Percentiles rank a stretch among this genome's conserved stretches.
These are phyloP conservation scores for Melanotaenia boesemani DNA, from an alignment of 2,797 vertebrate species.

Conservation along the genomic window DNA sequence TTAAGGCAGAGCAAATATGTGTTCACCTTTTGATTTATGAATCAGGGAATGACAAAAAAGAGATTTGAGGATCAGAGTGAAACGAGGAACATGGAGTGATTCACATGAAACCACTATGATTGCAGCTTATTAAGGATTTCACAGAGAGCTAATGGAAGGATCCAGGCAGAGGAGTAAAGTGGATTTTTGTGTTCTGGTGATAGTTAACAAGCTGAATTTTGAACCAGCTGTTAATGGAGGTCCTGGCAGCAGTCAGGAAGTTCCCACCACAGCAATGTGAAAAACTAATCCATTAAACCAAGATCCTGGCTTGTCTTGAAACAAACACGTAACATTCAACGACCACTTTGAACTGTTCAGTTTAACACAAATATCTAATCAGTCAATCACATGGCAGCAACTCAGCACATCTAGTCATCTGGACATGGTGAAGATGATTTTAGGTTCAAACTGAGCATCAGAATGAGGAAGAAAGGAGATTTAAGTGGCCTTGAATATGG, in stretches of 20 bases:
- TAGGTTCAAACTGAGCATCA: too few relatives aligned
- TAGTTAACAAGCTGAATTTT: background rate
- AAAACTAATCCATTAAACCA: background rate
- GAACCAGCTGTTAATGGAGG: background rate
- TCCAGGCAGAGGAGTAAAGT: background rate
- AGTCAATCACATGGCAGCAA: too few relatives aligned
- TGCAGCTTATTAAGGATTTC: background rate
- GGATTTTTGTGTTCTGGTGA: background rate
- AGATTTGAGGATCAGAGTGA: too few relatives aligned
- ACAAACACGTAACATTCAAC: too few relatives aligned
- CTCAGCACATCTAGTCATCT: too few relatives aligned
- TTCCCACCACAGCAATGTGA: background rate
- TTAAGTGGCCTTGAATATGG: too few relatives aligned
- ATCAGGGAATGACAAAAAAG: too few relatives aligned
- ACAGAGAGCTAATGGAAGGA: background rate
- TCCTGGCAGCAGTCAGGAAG: background rate
- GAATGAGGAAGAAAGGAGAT: too few relatives aligned
- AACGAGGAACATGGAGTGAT: background rate
- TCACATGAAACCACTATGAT: background rate
- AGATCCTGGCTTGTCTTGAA: too few relatives aligned
- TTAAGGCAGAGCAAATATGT: background rate
- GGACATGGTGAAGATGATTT: too few relatives aligned
- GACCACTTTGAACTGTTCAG: too few relatives aligned
- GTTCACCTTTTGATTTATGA: background rate
- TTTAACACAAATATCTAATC: too few relatives aligned